These are phyloP conservation scores for Lissocephala sabroskyi DNA, from an alignment of 2,888 invertebrate genomes.

Conservation along the genomic window DNA sequence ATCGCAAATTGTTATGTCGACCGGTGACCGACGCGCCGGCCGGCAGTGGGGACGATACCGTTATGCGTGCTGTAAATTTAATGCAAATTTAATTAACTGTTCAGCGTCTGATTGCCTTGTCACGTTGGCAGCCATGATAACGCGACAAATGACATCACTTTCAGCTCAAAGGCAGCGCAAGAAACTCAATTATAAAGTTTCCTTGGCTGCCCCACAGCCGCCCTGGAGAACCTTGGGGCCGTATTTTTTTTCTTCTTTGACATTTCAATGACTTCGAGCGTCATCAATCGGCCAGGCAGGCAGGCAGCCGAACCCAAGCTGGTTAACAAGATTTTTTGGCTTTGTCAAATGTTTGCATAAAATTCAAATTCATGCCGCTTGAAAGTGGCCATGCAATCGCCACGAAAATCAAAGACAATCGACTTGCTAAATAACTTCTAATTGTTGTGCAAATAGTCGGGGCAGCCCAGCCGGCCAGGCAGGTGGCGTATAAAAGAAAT, in stretches of 20 bases:
- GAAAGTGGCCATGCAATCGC: conserved; percentile 31
- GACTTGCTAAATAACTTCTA: conserved; percentile 51
- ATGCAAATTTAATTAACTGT: conserved; percentile 46
- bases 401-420: conserved; percentile 30
- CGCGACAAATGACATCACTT: too few relatives aligned
- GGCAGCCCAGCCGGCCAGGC: background rate
- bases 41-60: background rate
- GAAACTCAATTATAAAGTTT: too few relatives aligned
- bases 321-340: conserved; percentile 15
- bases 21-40: too few relatives aligned
- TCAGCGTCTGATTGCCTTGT: conserved; percentile 10
- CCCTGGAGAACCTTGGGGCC: conserved; percentile 32
- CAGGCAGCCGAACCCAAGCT: background rate
- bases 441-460: conserved; percentile 50
- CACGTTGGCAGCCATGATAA: background rate
- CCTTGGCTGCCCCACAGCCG: too few relatives aligned
- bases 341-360: conserved; percentile 47
- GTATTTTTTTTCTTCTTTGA: too few relatives aligned
- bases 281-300: conserved; percentile 36
- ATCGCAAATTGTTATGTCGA: too few relatives aligned
- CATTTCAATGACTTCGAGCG: conserved; percentile 20
- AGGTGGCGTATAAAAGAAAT: conserved; percentile 1
- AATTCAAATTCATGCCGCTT: conserved; percentile 51
- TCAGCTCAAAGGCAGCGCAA: too few relatives aligned
- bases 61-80: conserved; percentile 18